These are phyloP conservation scores for Trichogramma dendrolimi DNA, from an alignment of 2,888 invertebrate species.

Conservation along the genomic window DNA sequence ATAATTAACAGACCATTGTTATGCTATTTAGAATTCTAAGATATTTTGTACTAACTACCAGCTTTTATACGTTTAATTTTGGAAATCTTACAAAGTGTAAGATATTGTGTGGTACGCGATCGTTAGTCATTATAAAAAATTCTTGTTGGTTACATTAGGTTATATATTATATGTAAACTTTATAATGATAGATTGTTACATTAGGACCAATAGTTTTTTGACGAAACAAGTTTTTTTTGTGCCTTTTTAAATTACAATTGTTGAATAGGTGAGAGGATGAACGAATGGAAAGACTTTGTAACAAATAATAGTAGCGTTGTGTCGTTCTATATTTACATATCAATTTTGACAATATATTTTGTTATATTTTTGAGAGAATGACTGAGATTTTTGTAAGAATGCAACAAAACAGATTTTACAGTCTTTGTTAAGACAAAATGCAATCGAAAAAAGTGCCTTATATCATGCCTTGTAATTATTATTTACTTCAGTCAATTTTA, in stretches of 20 bases:
- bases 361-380: slow-evolving; percentile 27
- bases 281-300: too few relatives aligned
- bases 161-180: slow-evolving; percentile 8
- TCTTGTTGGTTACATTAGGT: slow-evolving; percentile 16
- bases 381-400: slow-evolving; percentile 21
- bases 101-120: not conserved
- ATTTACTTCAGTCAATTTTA: slow-evolving; percentile 25
- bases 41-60: slow-evolving; percentile 23
- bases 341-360: slow-evolving; percentile 28
- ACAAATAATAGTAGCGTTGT: not conserved
- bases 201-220: slow-evolving; percentile 5
- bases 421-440: not conserved
- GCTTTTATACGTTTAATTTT: slow-evolving; percentile 18
- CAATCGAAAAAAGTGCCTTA: slow-evolving; percentile 24
- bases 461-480: slow-evolving; percentile 24
- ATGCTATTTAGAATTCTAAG: slow-evolving; percentile 14
- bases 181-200: slow-evolving; percentile 11
- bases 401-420: slow-evolving; percentile 9
- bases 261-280: too few relatives aligned
- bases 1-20: slow-evolving; percentile 11
- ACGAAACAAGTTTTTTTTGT: slow-evolving; percentile 13
- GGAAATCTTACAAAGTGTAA: slow-evolving; percentile 11
- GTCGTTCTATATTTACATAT: slow-evolving; percentile 23
- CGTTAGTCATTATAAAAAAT: not conserved
- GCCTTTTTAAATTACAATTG: slow-evolving; percentile 17